Evolutionary conservation across 2,797 vertebrate species (phyloP).

Genomic region (Hoplostethus mediterraneus): DNA sequence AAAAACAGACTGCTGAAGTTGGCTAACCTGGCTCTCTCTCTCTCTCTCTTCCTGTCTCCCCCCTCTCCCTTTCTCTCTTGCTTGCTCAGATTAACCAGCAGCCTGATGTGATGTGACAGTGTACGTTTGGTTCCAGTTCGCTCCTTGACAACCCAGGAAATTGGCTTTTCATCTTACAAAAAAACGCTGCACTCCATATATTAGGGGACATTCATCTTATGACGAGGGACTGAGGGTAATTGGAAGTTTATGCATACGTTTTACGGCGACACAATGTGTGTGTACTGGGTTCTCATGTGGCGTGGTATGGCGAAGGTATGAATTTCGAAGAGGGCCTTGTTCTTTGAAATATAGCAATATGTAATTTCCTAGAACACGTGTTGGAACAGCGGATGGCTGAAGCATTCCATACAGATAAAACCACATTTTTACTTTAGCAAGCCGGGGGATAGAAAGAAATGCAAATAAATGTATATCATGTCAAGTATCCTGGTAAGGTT

Average conservation of each 20-base stretch:
- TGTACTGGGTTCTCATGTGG: background rate
- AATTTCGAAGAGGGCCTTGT: background rate
- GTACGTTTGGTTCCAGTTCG: slow-evolving; percentile 73
- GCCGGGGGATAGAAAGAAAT: slow-evolving; percentile 74
- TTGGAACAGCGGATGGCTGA: slow-evolving; percentile 1
- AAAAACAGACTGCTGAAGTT: slow-evolving; percentile 29
- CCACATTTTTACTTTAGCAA: slow-evolving; percentile 77
- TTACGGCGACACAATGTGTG: slow-evolving; percentile 28
- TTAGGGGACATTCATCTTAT: slow-evolving; percentile 77
- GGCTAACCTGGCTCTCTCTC: slow-evolving; percentile 23
- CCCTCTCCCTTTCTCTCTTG: slow-evolving; percentile 14
- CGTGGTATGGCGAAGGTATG: background rate
- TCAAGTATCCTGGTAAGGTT: slow-evolving; percentile 46
- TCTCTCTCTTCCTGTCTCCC: background rate
- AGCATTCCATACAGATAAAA: slow-evolving; percentile 63
- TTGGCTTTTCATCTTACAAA: slow-evolving; percentile 80
- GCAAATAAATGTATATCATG: slow-evolving; percentile 64
- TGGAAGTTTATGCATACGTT: slow-evolving; percentile 68
- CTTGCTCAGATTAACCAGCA: slow-evolving; percentile 69
- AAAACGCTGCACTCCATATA: slow-evolving; percentile 59
- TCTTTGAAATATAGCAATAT: background rate
- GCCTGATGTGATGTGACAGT: slow-evolving; percentile 77
- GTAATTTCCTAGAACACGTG: slow-evolving; percentile 19
- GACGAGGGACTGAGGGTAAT: slow-evolving; percentile 66
- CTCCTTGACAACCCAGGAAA: slow-evolving; percentile 79